Percentiles rank a stretch among this genome's conserved stretches.
Conservation (phyloP, 2,888 invertebrate species). For the Andricus quercusramuli region DNA sequence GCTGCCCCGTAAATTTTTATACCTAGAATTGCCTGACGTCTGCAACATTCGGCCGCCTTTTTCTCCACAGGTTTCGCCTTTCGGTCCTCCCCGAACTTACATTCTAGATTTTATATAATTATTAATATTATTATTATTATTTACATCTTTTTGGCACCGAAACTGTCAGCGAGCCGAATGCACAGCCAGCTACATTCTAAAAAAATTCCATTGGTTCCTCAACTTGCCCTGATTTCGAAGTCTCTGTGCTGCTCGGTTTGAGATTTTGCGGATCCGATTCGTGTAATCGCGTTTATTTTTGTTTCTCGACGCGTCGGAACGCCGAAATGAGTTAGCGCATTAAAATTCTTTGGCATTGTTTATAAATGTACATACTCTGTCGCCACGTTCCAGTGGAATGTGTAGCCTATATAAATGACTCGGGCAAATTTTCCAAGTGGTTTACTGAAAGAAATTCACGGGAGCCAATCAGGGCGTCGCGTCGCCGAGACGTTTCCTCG, state of each 20-base stretch:
- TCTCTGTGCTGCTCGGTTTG: not conserved
- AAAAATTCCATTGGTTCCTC: slow-evolving; percentile 6
- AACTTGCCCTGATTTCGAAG: not conserved
- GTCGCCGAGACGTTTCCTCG: slow-evolving; percentile 19
- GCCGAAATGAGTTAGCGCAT: slow-evolving; percentile 59
- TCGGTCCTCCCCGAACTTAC: slow-evolving; percentile 54
- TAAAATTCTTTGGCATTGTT: slow-evolving; percentile 65
- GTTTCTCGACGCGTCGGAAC: slow-evolving; percentile 57
- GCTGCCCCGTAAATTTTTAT: slow-evolving; percentile 44
- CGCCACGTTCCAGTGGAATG: slow-evolving; percentile 72
- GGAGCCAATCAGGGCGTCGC: slow-evolving; percentile 24
- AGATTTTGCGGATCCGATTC: slow-evolving; percentile 1
- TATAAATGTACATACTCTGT: slow-evolving; percentile 62
- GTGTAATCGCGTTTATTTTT: slow-evolving; percentile 18
- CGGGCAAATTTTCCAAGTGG: slow-evolving; percentile 62
- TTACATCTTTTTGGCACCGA: slow-evolving; percentile 77
- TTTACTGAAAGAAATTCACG: slow-evolving; percentile 48
- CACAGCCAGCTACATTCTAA: not conserved
- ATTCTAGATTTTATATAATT: slow-evolving; percentile 66
- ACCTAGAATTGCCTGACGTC: slow-evolving; percentile 41
- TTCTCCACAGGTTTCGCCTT: slow-evolving; percentile 24
- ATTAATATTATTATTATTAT: slow-evolving; percentile 67
- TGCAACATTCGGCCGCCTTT: slow-evolving; percentile 42
- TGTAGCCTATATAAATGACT: slow-evolving; percentile 59
- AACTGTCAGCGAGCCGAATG: slow-evolving; percentile 59